Evolutionary conservation across 2,113 vertebrate genomes (phyloP).

Genomic region (Otis tarda): DNA sequence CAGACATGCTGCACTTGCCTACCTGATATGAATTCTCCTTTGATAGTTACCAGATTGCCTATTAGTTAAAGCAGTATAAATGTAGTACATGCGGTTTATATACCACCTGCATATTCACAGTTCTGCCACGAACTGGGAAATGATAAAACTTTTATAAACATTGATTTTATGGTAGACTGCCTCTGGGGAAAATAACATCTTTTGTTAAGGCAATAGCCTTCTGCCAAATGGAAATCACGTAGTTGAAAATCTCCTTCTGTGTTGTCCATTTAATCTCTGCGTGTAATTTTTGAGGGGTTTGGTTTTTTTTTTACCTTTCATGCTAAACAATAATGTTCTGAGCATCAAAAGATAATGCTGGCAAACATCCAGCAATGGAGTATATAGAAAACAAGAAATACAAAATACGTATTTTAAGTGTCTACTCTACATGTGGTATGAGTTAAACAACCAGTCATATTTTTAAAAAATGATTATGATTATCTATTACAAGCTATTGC

Average conservation of each 20-base stretch:
- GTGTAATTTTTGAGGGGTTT: not conserved
- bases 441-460: not conserved
- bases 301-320: not conserved
- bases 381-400: not conserved
- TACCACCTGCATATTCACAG: conserved; percentile 25
- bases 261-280: not conserved
- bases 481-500: not conserved
- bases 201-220: not conserved
- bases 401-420: rapidly evolving
- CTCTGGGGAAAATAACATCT: conserved; percentile 18
- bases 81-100: not conserved
- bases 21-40: conserved; percentile 13
- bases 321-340: not conserved
- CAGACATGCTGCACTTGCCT: not conserved
- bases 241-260: not conserved
- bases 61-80: conserved; percentile 52
- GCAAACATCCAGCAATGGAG: not conserved
- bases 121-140: not conserved
- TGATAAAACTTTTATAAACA: conserved; percentile 22
- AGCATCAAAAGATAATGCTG: not conserved
- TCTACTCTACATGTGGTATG: not conserved
- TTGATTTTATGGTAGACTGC: not conserved
- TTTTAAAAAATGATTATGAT: not conserved
- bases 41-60: conserved; percentile 56
- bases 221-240: not conserved